Base-by-base conservation (phyloP, 1,140 invertebrate species). In the Habropoda laboriosa region DNA sequence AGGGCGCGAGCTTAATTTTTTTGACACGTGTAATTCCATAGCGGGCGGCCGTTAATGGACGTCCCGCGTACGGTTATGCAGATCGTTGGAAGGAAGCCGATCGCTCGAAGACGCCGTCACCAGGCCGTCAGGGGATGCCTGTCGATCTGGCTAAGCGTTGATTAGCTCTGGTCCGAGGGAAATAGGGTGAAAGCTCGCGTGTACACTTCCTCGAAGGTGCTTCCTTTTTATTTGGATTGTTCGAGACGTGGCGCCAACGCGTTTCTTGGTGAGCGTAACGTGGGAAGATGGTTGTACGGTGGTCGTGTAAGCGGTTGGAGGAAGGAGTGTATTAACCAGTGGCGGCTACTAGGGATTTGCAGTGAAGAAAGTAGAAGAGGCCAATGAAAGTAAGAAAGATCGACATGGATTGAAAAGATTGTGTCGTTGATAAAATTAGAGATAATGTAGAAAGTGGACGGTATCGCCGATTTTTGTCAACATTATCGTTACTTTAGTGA, bases 11-110 rank as follows among this genome's bases (percentile, higher is more conserved):
- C 81, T 88, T 87, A 80, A 85, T 88, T 87, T 90, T 89, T 89
- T 87, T 80, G 78, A 89, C 89, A 90, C 86, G 81, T 85, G 85
- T 89, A 85, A 73, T 84, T 82, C 78, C 86, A 67, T 86, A 88
- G 76, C 67, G 72, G 58, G 67, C 21, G 61, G 51, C 53, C 73
- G 80, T 89, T 90, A 91, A 90, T 89, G 85, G 86, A 86, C 74
- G 58, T 87, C 74, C 80, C 77, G 67, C 57, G 74, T 89, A 89
- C 77, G 60, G 57, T 68, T 89, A 89, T 80, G 80, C 75, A 76
- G 86, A 87, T 90, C 87, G 80, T 73, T n/a, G 70, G 81, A 89
- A 89, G 77, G 24, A 40, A 71, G 80, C 64, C 73, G 61, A 82
- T 84, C 84, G 66, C 60, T 67, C 49, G 61, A 57, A 51, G 51